Evolutionary conservation across 2,888 invertebrate species (phyloP).

Genomic region (Gastrophysa polygoni): DNA sequence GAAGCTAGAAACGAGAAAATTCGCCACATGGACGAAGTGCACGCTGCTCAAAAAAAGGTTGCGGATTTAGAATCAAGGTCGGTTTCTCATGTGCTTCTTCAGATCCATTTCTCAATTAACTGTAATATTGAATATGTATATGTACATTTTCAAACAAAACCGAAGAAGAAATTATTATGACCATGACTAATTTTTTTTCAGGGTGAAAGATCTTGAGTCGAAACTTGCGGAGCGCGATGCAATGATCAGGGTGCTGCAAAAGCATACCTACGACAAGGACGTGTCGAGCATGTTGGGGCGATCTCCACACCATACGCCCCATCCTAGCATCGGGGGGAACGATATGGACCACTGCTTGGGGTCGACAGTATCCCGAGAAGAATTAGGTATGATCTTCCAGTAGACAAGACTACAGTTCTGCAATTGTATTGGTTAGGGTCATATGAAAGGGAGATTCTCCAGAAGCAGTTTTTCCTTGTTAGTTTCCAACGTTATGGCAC

Average conservation of each 20-base stretch:
- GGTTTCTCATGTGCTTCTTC: slow-evolving; percentile 13
- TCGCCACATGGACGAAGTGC: slow-evolving; percentile 87
- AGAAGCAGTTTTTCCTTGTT: no score
- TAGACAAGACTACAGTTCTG: neutral
- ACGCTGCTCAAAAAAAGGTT: slow-evolving; percentile 83
- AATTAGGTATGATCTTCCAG: slow-evolving; percentile 55
- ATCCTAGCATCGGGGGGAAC: slow-evolving; percentile 59
- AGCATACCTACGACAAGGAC: slow-evolving; percentile 76
- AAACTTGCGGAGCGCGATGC: slow-evolving; percentile 89
- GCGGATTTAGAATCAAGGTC: slow-evolving; percentile 85
- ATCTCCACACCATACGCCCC: slow-evolving; percentile 61
- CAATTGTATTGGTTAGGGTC: no score
- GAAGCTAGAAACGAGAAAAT: slow-evolving; percentile 87
- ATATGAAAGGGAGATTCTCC: no score
- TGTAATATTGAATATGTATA: no score
- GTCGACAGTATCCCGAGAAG: slow-evolving; percentile 58
- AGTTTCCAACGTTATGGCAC: no score
- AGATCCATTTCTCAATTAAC: neutral
- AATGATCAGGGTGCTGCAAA: slow-evolving; percentile 87
- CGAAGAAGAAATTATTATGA: neutral
- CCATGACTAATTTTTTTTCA: slow-evolving; percentile 45
- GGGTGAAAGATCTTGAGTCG: slow-evolving; percentile 84
- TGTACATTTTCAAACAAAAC: neutral
- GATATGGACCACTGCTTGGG: slow-evolving; percentile 60
- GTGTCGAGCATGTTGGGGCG: slow-evolving; percentile 62